A percentile compares a stretch with the other conserved stretches of the same genome.
phyloP scores from a whole-genome alignment of 2,797 vertebrate species.

The Gadopsis marmoratus region DNA sequence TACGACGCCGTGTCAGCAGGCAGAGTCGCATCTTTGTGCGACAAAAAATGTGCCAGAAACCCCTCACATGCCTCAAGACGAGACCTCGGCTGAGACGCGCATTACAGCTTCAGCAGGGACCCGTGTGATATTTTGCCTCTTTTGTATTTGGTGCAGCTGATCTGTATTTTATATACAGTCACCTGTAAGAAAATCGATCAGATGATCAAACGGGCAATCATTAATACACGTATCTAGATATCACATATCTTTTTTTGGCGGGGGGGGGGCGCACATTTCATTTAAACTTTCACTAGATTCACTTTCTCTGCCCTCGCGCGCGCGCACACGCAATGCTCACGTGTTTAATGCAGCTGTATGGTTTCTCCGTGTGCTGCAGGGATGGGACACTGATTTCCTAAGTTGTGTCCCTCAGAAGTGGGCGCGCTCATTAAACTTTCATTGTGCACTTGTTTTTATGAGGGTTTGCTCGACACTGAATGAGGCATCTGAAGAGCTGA shows the following conservation, averaged over 20 bases:
- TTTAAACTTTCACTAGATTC: conserved; percentile 49
- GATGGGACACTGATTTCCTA: conserved; percentile 76
- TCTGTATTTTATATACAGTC: background rate
- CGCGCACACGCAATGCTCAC: conserved; percentile 19
- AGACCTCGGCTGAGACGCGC: conserved; percentile 52
- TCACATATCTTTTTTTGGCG: no score
- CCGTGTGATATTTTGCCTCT: background rate
- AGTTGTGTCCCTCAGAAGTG: conserved; percentile 73
- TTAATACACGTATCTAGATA: background rate
- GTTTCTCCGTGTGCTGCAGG: conserved; percentile 43
- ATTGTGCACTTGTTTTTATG: conserved; percentile 76
- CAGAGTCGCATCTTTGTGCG: conserved; percentile 71
- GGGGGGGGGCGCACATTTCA: conserved; percentile 6
- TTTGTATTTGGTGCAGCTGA: conserved; percentile 6
- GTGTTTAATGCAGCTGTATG: conserved; percentile 5
- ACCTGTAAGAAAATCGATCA: background rate
- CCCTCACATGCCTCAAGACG: conserved; percentile 56
- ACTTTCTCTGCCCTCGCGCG: conserved; percentile 28
- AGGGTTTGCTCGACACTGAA: conserved; percentile 78
- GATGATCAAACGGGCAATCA: background rate
- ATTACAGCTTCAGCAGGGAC: conserved; percentile 22
- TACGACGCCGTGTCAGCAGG: conserved; percentile 62
- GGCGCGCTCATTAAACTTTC: conserved; percentile 82
- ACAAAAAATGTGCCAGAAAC: conserved; percentile 60
- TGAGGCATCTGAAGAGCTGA: conserved; percentile 78